Percentiles rank a stretch among this genome's conserved stretches.
These are phyloP conservation scores for Cephus nigrinus DNA, from an alignment of 2,888 invertebrate genomes.

Conservation along the genomic window DNA sequence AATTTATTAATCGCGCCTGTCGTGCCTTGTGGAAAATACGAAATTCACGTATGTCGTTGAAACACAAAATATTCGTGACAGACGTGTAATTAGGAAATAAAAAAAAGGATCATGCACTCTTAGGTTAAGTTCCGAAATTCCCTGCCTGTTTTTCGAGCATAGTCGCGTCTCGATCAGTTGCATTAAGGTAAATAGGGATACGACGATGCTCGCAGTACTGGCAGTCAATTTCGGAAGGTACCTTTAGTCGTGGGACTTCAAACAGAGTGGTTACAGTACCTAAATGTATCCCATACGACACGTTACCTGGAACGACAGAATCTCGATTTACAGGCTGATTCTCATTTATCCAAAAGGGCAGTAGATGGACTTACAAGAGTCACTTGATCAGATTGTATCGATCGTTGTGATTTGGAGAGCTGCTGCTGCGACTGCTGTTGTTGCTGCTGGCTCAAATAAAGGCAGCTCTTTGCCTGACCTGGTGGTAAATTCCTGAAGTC, in stretches of 20 bases:
- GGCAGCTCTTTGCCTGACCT: constrained; percentile 53
- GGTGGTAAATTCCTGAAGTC: constrained; percentile 45
- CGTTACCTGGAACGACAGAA: constrained; percentile 62
- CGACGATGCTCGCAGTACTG: neutral
- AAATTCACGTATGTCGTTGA: neutral
- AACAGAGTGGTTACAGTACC: constrained; percentile 54
- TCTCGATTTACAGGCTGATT: constrained; percentile 36
- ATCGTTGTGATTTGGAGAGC: constrained; percentile 53
- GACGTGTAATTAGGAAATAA: neutral
- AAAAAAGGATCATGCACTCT: neutral
- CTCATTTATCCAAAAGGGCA: neutral
- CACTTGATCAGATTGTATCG: constrained; percentile 58
- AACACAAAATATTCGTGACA: neutral
- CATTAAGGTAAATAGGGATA: neutral
- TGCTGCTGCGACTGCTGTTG: constrained; percentile 35
- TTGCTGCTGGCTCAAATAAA: constrained; percentile 48
- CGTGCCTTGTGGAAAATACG: neutral
- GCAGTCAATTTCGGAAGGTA: neutral
- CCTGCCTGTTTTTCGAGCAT: neutral
- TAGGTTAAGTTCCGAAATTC: neutral
- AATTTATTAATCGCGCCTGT: neutral
- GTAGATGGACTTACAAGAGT: constrained; percentile 43
- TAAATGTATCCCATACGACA: constrained; percentile 62
- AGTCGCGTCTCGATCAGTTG: neutral
- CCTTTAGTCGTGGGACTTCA: neutral